Conservation (phyloP, 2,113 vertebrate genomes). For the Embiotoca jacksoni region DNA sequence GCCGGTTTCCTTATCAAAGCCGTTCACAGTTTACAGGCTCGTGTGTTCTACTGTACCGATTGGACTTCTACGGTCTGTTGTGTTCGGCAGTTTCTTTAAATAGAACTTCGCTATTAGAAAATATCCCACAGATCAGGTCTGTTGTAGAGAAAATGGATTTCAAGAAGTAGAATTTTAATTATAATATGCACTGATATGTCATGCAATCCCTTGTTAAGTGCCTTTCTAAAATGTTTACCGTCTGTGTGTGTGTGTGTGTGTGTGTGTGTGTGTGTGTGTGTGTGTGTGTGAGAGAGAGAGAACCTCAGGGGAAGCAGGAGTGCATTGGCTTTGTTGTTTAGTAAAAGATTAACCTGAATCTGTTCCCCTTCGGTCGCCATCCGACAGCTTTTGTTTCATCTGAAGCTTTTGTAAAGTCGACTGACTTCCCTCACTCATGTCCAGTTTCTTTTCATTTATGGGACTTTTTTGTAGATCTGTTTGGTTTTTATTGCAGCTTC, state of each 20-base stretch:
- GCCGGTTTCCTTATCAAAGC: slow-evolving; percentile 38
- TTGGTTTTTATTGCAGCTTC: slow-evolving; percentile 68
- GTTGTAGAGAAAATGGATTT: slow-evolving; percentile 37
- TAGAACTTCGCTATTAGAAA: slow-evolving; percentile 26
- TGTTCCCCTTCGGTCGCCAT: slow-evolving; percentile 51
- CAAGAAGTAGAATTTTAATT: slow-evolving; percentile 51
- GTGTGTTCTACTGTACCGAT: slow-evolving; percentile 15
- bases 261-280: slow-evolving; percentile 55
- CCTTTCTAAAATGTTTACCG: slow-evolving; percentile 76
- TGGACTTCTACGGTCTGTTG: slow-evolving; percentile 25
- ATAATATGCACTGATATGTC: slow-evolving; percentile 73
- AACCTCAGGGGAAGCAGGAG: slow-evolving; percentile 76
- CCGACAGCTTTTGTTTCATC: slow-evolving; percentile 57
- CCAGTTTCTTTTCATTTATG: slow-evolving; percentile 30
- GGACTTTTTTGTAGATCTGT: slow-evolving; percentile 49
- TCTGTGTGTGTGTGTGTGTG: slow-evolving; percentile 57
- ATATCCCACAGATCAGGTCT: slow-evolving; percentile 45
- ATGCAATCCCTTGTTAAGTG: slow-evolving; percentile 79
- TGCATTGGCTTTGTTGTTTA: slow-evolving; percentile 52
- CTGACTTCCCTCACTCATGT: slow-evolving; percentile 1
- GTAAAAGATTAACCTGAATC: slow-evolving; percentile 61
- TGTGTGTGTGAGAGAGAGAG: slow-evolving; percentile 54
- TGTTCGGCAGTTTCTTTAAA: slow-evolving; percentile 10
- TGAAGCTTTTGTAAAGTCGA: slow-evolving; percentile 46
- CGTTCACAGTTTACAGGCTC: slow-evolving; percentile 28